A percentile compares a stretch with the other conserved stretches of the same genome.
These are phyloP conservation scores for Lasioglossum albipes DNA, from an alignment of 1,140 invertebrate genomes.

Conservation along the genomic window DNA sequence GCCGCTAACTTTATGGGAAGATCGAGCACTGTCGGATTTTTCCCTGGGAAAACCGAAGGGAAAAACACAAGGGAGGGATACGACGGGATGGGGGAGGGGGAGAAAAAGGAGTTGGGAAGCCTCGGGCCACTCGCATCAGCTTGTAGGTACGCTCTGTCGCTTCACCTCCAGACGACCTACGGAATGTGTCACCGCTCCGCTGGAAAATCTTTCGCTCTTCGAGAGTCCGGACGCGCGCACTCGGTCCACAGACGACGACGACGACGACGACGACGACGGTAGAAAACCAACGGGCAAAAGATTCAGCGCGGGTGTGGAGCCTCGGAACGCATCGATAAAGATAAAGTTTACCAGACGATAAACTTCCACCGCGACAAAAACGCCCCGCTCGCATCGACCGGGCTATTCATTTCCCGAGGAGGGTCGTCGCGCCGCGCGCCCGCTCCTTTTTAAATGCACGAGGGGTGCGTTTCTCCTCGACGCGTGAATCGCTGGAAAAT, in stretches of 20 bases:
- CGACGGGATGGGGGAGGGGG: no score
- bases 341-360: conserved; percentile 57
- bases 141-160: conserved; percentile 13
- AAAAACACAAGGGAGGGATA: background rate
- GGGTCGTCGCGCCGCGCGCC: conserved; percentile 19
- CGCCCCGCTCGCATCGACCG: conserved; percentile 3
- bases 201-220: conserved; percentile 50
- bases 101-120: no score
- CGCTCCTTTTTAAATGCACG: conserved; percentile 26
- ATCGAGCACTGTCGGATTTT: conserved; percentile 36
- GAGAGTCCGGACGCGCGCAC: background rate
- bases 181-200: conserved; percentile 19
- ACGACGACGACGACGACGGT: no score
- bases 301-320: background rate
- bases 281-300: no score
- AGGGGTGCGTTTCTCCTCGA: background rate
- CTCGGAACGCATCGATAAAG: conserved; percentile 45
- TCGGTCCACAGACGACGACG: no score
- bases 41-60: conserved; percentile 5
- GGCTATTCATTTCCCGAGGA: conserved; percentile 55
- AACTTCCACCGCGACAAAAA: conserved; percentile 53
- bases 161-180: conserved; percentile 48
- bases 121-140: background rate
- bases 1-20: conserved; percentile 32
- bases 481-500: conserved; percentile 4